Evolutionary conservation across 2,113 vertebrate genomes (phyloP), one percentile per base, ranked within the genome.

Genomic region (Cyphomyrus plagiostoma): DNA sequence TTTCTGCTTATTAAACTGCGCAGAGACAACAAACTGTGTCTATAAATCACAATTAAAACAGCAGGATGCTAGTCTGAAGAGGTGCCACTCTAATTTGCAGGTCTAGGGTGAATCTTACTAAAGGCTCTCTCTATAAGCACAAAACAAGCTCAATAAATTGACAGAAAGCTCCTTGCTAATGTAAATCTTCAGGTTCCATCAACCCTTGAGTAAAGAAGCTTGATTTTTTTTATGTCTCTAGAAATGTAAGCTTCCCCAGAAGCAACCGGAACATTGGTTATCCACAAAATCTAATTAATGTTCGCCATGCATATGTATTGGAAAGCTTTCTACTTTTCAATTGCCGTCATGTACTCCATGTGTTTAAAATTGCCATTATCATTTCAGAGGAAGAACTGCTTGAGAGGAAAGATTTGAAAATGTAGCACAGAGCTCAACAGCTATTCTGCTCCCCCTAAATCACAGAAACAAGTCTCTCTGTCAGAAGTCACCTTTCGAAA

Each of bases 101-200:
- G 89, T 89, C 80, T 84, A 17, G 50, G 82, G 56, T 56, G 62
- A 89, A 86, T 89, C 56, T 83, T 23, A 58, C 52, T 50, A 70
- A 70, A 46, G 58, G 3, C 21, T 86, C 46, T 52, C 56, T 86
- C 46, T 86, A 89, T 86, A 89, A 89, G 49, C 42, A 56, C 15
- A 42, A 66, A 52, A 84, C 80, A 30, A 83, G 58, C n/a, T 89
- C 52, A 89, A 62, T 52, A 74, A 86, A 86, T 46, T 26, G 82
- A 87, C 77, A 35, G 39, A 45, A 84, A 15, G 48, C 45, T 58
- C 80, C 52, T 9, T 58, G 21, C 35, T 26, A 19, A 21, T 48
- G 21, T 85, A 80, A 56, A 62, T 49, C 83, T 48, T 48, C 21
- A 13, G 46, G 21, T 48, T 49, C 46, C 83, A 48, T 50, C 35